Percentiles rank a stretch among this genome's conserved stretches.
Evolutionary conservation across 2,797 vertebrate species (phyloP).

Genomic region (Distichodus sexfasciatus): DNA sequence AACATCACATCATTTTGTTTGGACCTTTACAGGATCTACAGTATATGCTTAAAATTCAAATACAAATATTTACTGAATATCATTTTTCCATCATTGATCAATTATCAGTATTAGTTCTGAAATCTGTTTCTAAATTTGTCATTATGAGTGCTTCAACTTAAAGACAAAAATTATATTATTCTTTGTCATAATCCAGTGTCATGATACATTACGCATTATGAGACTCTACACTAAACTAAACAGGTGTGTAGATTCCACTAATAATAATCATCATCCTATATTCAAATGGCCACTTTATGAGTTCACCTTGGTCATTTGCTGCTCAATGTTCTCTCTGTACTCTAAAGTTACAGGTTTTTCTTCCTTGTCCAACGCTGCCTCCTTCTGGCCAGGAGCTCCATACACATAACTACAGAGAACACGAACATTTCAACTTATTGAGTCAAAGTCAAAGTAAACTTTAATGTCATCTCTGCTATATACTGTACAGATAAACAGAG

Average conservation of each 20-base stretch:
- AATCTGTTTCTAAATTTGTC: no score
- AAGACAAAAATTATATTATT: no score
- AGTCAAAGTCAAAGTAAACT: not conserved
- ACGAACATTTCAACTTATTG: not conserved
- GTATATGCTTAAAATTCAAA: not conserved
- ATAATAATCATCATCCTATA: not conserved
- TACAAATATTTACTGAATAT: no score
- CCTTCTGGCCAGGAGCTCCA: slow-evolving; percentile 77
- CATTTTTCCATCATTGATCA: no score
- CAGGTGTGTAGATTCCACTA: no score
- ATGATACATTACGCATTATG: no score
- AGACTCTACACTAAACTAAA: no score
- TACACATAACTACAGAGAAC: slow-evolving; percentile 79
- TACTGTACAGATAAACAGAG: not conserved
- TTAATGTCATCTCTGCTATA: not conserved
- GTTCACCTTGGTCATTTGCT: slow-evolving; percentile 75
- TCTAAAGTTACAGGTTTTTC: slow-evolving; percentile 81
- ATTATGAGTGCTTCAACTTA: no score
- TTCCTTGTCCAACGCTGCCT: slow-evolving; percentile 65
- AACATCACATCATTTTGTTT: not conserved
- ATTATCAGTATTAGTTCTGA: no score
- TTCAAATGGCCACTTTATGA: not conserved
- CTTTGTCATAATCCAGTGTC: no score
- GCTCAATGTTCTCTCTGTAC: slow-evolving; percentile 73
- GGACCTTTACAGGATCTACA: not conserved